Conservation (phyloP, 2,797 vertebrate species). For the Nothura maculosa region DNA sequence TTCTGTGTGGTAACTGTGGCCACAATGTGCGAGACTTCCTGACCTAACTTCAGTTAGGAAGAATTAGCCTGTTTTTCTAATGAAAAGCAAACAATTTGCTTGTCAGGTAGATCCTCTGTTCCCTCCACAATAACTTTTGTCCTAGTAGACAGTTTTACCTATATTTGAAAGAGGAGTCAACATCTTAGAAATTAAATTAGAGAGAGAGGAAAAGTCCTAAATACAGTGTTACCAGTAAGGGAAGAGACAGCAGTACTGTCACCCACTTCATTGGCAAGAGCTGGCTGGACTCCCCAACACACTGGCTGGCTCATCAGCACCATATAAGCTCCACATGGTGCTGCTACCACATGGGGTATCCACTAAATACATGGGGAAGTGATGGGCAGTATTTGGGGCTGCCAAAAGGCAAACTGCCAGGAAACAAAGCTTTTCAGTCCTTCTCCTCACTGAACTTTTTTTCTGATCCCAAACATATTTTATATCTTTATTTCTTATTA, state of each 20-base stretch:
- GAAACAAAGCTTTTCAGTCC: background rate
- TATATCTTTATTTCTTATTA: background rate
- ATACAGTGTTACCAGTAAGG: background rate
- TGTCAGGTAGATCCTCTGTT: background rate
- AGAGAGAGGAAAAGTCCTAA: background rate
- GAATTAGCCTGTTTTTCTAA: background rate
- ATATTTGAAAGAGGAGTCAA: background rate
- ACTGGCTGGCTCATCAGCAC: background rate
- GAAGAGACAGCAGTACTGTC: background rate
- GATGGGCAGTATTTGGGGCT: background rate
- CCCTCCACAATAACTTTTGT: background rate
- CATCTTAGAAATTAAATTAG: background rate
- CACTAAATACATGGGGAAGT: fast-evolving
- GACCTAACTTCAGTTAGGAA: background rate
- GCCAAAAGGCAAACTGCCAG: background rate
- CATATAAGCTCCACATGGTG: fast-evolving
- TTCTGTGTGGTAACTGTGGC: background rate
- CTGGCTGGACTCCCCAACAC: background rate
- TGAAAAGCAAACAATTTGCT: background rate
- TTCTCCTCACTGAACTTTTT: slow-evolving; percentile 19
- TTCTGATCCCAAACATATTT: background rate
- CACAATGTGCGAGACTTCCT: background rate
- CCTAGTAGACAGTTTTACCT: background rate
- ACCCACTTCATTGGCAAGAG: background rate
- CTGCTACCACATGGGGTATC: background rate